Evolutionary conservation across 2,113 vertebrate genomes (phyloP).

Genomic region (Nothobranchius furzeri): DNA sequence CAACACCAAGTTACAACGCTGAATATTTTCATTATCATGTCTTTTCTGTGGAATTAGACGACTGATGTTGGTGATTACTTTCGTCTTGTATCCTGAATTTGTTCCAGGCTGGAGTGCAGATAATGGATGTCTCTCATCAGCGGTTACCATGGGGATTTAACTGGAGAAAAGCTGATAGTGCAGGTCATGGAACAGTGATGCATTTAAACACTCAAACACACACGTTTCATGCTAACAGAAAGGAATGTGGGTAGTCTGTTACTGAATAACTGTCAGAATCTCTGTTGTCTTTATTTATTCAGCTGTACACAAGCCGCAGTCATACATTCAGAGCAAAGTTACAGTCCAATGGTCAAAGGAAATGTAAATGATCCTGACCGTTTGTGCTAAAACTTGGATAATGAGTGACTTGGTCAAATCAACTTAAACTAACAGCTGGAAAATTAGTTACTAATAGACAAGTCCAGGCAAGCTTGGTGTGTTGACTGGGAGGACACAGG

Average conservation of each 20-base stretch:
- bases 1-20: no score
- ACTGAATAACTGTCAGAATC: no score
- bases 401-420: constrained; percentile 16
- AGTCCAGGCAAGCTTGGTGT: constrained; percentile 34
- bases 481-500: no score
- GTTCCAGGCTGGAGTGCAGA: constrained; percentile 10
- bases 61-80: not conserved
- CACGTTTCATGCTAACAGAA: not conserved
- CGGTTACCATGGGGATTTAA: constrained; percentile 31
- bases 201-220: not conserved
- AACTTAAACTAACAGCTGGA: not conserved
- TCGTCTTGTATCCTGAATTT: constrained; percentile 33
- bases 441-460: not conserved
- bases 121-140: constrained; percentile 40
- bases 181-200: no score
- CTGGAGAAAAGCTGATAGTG: not conserved
- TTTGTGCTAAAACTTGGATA: constrained; percentile 1
- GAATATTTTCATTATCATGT: no score
- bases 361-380: not conserved
- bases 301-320: not conserved
- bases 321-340: not conserved
- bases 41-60: not conserved
- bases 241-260: no score
- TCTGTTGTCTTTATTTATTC: not conserved
- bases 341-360: not conserved